Conservation (phyloP, 2,888 invertebrate species). For the Chesias legatella region DNA sequence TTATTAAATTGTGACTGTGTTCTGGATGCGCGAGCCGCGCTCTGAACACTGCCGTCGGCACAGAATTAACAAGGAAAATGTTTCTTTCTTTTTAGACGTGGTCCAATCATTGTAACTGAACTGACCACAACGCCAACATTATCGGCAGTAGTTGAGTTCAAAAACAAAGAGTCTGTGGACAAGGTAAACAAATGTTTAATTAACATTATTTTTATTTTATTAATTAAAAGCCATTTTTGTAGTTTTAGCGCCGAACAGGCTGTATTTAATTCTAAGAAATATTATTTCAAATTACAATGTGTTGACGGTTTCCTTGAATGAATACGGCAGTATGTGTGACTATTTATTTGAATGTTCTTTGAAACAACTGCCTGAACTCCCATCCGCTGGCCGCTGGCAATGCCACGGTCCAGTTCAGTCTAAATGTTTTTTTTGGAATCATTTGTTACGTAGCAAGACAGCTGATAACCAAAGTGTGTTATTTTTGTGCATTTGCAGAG, state of each 20-base stretch:
- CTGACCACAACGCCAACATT: conserved; percentile 80
- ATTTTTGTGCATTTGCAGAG: conserved; percentile 37
- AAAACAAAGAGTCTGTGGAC: conserved; percentile 80
- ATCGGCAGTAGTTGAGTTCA: conserved; percentile 80
- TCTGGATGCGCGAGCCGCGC: conserved; percentile 55
- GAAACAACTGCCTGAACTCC: conserved; percentile 51
- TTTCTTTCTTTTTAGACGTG: conserved; percentile 80
- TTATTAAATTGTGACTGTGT: conserved; percentile 35
- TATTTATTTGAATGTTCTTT: conserved; percentile 81
- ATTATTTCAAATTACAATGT: conserved; percentile 59
- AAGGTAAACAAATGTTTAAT: conserved; percentile 76
- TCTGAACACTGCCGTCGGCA: conserved; percentile 46
- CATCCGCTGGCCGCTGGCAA: conserved; percentile 31
- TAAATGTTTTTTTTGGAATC: background rate
- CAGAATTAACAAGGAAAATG: conserved; percentile 74
- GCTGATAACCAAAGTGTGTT: conserved; percentile 40
- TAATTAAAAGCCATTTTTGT: conserved; percentile 31
- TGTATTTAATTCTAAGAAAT: conserved; percentile 49
- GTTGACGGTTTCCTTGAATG: conserved; percentile 40
- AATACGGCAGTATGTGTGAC: conserved; percentile 64
- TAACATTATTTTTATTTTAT: conserved; percentile 60
- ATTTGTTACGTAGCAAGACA: conserved; percentile 51
- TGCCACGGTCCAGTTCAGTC: background rate
- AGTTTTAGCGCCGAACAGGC: conserved; percentile 35
- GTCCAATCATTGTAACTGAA: conserved; percentile 80